phyloP scores from a whole-genome alignment of 2,113 vertebrate genomes.

The Oostethus manadensis region DNA sequence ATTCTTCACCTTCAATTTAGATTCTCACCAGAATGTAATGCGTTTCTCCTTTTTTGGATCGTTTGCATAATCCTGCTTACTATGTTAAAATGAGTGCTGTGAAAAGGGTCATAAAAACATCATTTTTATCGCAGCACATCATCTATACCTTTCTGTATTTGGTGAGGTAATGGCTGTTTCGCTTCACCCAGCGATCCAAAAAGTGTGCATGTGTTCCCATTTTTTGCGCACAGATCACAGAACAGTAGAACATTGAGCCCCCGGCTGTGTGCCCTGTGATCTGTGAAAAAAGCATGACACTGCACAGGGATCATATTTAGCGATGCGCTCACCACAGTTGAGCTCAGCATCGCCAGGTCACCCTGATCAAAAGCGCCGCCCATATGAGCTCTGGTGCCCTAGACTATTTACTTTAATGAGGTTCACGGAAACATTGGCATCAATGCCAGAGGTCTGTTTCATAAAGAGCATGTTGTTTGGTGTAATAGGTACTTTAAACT shows the following conservation, averaged over 20 bases:
- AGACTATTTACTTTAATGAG: slow-evolving; percentile 17
- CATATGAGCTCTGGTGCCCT: slow-evolving; percentile 21
- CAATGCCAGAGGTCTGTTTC: slow-evolving; percentile 10
- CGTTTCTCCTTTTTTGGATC: neutral
- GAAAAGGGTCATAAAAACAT: too few species aligned
- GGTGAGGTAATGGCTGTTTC: neutral
- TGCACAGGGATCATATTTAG: neutral
- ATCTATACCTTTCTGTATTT: neutral
- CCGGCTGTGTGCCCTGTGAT: slow-evolving; percentile 1
- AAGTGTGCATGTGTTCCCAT: neutral
- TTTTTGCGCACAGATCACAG: neutral
- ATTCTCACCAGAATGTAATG: too few species aligned
- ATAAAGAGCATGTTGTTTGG: neutral
- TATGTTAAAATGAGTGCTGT: too few species aligned
- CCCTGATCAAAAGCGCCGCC: slow-evolving; percentile 31
- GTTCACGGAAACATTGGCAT: slow-evolving; percentile 2
- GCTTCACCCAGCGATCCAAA: neutral
- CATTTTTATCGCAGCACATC: too few species aligned
- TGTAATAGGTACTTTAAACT: slow-evolving; percentile 25
- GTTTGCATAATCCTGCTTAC: neutral
- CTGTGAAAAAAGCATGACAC: slow-evolving; percentile 7
- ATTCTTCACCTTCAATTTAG: too few species aligned
- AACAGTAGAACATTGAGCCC: neutral
- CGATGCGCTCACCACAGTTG: slow-evolving; percentile 1
- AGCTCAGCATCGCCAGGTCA: slow-evolving; percentile 9